Conservation (phyloP, 2,888 invertebrate species). For the Ptychoptera albimana region DNA sequence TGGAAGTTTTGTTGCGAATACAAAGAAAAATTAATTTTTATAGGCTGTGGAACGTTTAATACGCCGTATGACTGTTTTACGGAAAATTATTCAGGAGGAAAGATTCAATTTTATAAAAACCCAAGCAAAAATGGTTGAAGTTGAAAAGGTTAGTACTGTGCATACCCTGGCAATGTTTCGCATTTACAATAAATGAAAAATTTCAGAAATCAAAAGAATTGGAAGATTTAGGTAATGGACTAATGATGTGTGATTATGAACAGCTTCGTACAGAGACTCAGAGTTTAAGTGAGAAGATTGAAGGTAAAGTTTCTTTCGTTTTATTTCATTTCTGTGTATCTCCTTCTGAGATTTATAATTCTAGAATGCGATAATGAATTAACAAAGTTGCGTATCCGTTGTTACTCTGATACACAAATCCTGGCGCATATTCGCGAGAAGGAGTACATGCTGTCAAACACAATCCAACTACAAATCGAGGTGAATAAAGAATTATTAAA, state of each 20-base stretch:
- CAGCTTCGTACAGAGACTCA: conserved; percentile 19
- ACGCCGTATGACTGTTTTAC: conserved; percentile 13
- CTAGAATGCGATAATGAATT: conserved; percentile 21
- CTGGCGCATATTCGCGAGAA: conserved; percentile 22
- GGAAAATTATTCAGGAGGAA: conserved; percentile 17
- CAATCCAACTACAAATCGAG: conserved; percentile 8
- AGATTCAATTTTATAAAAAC: conserved; percentile 17
- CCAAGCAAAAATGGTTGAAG: conserved; percentile 14
- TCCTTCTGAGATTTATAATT: neutral
- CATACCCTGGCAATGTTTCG: too few relatives aligned
- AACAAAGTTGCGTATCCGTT: conserved; percentile 14
- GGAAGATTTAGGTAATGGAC: conserved; percentile 19
- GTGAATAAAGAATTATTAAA: conserved; percentile 5
- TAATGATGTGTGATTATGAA: conserved; percentile 19
- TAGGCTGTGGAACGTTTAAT: conserved; percentile 13
- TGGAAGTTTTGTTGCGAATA: too few relatives aligned
- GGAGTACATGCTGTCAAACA: conserved; percentile 12
- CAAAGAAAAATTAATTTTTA: neutral
- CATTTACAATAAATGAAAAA: too few relatives aligned
- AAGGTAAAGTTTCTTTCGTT: conserved; percentile 19
- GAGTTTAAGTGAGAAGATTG: conserved; percentile 21
- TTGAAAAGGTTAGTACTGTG: neutral
- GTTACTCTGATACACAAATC: conserved; percentile 18
- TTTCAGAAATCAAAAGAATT: conserved; percentile 17
- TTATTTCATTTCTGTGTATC: neutral